These are phyloP conservation scores for Acromyrmex heyeri DNA, from an alignment of 1,140 invertebrate genomes.

Conservation along the genomic window DNA sequence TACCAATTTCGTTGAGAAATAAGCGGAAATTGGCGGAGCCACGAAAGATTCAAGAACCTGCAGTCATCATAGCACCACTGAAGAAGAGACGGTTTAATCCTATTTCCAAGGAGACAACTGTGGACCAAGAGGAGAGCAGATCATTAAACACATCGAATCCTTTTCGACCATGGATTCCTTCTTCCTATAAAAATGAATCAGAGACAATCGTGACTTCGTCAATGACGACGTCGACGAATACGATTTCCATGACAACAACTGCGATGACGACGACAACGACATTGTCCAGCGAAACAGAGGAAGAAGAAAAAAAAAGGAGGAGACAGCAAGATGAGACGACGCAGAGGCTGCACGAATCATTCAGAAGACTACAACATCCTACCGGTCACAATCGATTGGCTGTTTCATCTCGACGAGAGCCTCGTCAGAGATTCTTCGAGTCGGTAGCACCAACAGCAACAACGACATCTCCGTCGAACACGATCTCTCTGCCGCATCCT, in stretches of 20 bases:
- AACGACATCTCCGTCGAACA: constrained; percentile 50
- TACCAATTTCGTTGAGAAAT: constrained; percentile 88
- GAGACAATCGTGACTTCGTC: constrained; percentile 36
- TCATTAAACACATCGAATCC: constrained; percentile 81
- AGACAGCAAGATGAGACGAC: constrained; percentile 58
- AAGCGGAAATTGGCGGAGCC: constrained; percentile 91
- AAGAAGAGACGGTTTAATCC: constrained; percentile 89
- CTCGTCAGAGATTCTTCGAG: constrained; percentile 61
- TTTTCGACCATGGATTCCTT: constrained; percentile 88
- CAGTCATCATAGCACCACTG: constrained; percentile 86
- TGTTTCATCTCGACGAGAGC: constrained; percentile 53
- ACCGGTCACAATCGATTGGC: not conserved
- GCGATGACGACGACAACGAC: not conserved
- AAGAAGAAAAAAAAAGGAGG: constrained; percentile 47
- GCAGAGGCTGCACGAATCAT: constrained; percentile 59
- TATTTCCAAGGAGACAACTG: constrained; percentile 81
- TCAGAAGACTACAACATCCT: constrained; percentile 52
- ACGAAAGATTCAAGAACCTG: constrained; percentile 83
- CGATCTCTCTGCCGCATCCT: constrained; percentile 56
- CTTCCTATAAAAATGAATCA: constrained; percentile 64
- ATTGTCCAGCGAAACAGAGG: constrained; percentile 4
- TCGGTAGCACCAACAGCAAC: constrained; percentile 28
- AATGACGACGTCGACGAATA: not conserved
- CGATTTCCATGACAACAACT: not conserved
- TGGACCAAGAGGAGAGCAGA: constrained; percentile 82